Evolutionary conservation across 2,113 vertebrate species (phyloP).

Genomic region (Bambusicola thoracicus): DNA sequence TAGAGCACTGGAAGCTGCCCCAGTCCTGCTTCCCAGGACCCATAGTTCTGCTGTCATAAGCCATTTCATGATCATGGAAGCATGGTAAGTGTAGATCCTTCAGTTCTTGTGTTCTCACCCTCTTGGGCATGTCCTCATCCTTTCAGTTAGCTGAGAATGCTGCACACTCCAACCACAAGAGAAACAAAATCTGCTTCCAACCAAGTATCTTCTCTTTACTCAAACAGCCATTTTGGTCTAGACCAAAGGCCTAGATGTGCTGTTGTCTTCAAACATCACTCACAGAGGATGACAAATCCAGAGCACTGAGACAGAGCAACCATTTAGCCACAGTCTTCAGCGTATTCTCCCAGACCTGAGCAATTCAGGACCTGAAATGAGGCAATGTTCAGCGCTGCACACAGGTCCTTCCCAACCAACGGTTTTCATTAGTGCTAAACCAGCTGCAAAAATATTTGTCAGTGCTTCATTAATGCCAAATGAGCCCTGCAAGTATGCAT

Average conservation of each 20-base stretch:
- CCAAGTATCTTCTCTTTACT: background rate
- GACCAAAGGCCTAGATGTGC: background rate
- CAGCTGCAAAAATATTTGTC: slow-evolving; percentile 61
- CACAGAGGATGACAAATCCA: background rate
- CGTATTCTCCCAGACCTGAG: rapidly evolving
- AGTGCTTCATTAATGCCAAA: slow-evolving; percentile 30
- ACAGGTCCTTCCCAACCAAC: background rate
- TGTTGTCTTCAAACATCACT: background rate
- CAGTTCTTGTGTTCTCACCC: background rate
- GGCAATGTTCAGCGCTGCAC: background rate
- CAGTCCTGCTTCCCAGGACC: background rate
- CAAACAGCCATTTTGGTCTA: background rate
- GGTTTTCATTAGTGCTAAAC: background rate
- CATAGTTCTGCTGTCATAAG: background rate
- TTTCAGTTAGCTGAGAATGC: background rate
- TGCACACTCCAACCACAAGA: background rate
- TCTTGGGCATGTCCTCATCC: background rate
- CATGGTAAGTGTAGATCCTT: background rate
- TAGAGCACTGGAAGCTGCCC: background rate
- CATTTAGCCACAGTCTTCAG: background rate
- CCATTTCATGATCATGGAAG: rapidly evolving
- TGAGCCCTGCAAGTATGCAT: background rate
- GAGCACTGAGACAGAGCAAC: background rate
- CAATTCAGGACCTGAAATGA: background rate
- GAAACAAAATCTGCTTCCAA: background rate